These are phyloP conservation scores for Chouioia cunea DNA, from an alignment of 2,888 invertebrate species.

Conservation along the genomic window DNA sequence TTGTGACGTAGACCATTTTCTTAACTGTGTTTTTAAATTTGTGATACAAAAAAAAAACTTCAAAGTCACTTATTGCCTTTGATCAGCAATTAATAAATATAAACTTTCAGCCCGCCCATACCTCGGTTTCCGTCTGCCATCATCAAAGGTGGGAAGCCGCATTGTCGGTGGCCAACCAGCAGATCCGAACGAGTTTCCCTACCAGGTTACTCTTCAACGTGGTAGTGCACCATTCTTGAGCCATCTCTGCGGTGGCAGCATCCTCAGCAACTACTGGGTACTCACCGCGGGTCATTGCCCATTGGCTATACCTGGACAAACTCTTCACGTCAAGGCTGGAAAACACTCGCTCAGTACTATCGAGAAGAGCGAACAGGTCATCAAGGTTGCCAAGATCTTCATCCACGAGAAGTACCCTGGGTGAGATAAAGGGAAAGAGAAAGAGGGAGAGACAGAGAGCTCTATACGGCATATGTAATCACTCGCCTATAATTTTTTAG, in stretches of 20 bases:
- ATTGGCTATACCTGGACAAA: constrained; percentile 59
- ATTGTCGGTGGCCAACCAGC: constrained; percentile 62
- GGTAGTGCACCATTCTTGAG: constrained; percentile 52
- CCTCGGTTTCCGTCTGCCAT: constrained; percentile 35
- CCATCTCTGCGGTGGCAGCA: constrained; percentile 66
- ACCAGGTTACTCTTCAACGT: constrained; percentile 68
- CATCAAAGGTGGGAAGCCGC: not conserved
- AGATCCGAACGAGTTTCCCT: constrained; percentile 66
- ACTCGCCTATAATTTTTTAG: not conserved
- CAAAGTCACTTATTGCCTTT: no score
- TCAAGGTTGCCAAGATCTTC: constrained; percentile 57
- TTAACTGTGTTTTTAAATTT: no score
- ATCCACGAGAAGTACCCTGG: constrained; percentile 63
- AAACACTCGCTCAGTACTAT: constrained; percentile 36
- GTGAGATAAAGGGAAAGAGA: no score
- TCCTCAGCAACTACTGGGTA: constrained; percentile 64
- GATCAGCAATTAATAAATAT: no score
- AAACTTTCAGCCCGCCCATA: constrained; percentile 4
- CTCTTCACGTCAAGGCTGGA: constrained; percentile 50
- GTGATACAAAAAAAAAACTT: no score
- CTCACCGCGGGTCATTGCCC: constrained; percentile 65
- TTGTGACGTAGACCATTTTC: no score
- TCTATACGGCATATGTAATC: not conserved
- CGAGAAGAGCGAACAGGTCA: constrained; percentile 63
- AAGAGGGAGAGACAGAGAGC: no score